Evolutionary conservation across 35 echinoderm and acorn worm genomes (phyloP), one percentile per base, ranked within the genome.

Genomic region (Heliocidaris tuberculata): DNA sequence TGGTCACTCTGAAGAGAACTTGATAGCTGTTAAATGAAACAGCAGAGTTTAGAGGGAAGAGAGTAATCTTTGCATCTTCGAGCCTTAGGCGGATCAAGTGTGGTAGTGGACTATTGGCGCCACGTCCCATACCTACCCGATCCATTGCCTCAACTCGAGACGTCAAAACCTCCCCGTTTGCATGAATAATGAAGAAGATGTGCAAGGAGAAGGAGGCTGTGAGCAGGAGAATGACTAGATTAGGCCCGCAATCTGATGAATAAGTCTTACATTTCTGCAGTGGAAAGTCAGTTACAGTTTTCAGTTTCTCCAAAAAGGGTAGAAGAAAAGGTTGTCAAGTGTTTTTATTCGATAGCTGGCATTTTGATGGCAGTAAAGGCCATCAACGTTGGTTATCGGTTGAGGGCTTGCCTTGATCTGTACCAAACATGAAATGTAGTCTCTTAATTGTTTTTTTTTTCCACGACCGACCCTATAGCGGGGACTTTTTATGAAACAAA

Each of bases 181-280:
- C 65, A 78, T 78, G 65, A 78, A 78, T 78, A 78, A 78, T 78
- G 65, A 24, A 78, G 65, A 78, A 27, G 19, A 78, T 78, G 65
- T 78, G 65, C 21, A 24, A 78, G 21, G 17, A 78, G 21, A 19
- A 60, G 59, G 65, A 7, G 65, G 65, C 65, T 19, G 65, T 78
- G 65, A 78, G 65, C 17, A 78, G 65, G 65, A 78, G 65, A 78
- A 78, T 78, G 65, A 78, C 65, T 78, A 78, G 27, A 78, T 78
- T 27, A 78, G 65, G 65, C 65, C 65, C 4, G 65, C 65, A 78
- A 78, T 78, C 65, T 78, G 65, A 78, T 78, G 65, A 78, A 78
- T 78, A 78, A 78, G 21, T 78, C 27, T 42, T 21, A 78, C 21
- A 78, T 78, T 78, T 78, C 21, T 78, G 21, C 19, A 0, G 65